phyloP scores from a whole-genome alignment of 2,113 vertebrate genomes.

The Lagenorhynchus albirostris region DNA sequence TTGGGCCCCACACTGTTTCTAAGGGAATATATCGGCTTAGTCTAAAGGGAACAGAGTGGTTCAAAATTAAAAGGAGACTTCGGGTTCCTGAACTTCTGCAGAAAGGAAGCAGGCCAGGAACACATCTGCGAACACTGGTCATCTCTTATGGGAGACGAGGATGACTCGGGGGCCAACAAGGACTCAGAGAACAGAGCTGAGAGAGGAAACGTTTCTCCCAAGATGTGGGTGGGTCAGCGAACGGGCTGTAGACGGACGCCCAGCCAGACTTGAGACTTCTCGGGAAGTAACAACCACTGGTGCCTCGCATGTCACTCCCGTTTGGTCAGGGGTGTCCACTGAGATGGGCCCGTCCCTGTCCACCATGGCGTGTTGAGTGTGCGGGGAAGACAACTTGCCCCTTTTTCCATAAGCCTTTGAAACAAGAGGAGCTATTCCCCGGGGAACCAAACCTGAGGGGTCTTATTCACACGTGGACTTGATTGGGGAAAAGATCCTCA shows the following conservation, averaged over 20 bases:
- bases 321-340: accelerated
- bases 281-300: neutral
- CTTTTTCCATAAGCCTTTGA: neutral
- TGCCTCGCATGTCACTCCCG: neutral
- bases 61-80: neutral
- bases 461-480: neutral
- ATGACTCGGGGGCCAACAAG: neutral
- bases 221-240: neutral
- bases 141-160: neutral
- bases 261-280: accelerated
- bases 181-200: neutral
- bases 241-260: neutral
- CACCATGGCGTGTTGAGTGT: accelerated
- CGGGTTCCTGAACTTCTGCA: neutral
- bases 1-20: neutral
- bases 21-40: neutral
- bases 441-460: neutral
- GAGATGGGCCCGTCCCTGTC: no score
- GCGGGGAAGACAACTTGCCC: neutral
- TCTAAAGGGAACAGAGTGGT: neutral
- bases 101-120: neutral
- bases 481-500: neutral
- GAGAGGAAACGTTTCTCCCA: neutral
- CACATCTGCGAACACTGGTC: neutral
- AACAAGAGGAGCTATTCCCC: neutral